A percentile compares a stretch with the other conserved stretches of the same genome.
phyloP scores from a whole-genome alignment of 2,888 invertebrate species.

The Eulithis prunata region DNA sequence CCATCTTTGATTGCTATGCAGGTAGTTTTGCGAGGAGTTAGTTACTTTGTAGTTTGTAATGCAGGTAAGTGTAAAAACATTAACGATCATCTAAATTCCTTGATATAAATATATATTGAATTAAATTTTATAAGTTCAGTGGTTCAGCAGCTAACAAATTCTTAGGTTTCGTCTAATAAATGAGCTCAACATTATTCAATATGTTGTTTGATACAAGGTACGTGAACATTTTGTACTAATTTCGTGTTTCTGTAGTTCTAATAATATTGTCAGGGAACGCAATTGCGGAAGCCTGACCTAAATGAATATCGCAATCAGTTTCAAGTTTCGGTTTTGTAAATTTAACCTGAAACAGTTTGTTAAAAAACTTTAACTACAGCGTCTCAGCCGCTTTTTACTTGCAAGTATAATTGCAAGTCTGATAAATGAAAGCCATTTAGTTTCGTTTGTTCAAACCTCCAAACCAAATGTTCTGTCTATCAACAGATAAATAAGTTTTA shows the following conservation, averaged over 20 bases:
- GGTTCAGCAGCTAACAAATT: no score
- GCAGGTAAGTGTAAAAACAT: not conserved
- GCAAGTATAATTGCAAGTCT: no score
- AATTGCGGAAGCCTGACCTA: not conserved
- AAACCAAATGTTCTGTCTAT: no score
- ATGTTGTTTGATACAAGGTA: not conserved
- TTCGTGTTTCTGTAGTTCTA: not conserved
- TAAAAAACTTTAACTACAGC: no score
- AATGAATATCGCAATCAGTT: not conserved
- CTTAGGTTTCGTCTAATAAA: not conserved
- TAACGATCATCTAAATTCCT: no score
- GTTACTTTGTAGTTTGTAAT: not conserved
- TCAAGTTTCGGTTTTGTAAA: not conserved
- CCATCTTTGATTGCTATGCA: conserved; percentile 30
- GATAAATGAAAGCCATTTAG: no score
- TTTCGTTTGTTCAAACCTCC: no score
- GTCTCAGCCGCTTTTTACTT: no score
- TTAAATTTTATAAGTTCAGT: no score
- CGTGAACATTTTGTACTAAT: not conserved
- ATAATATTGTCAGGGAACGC: not conserved
- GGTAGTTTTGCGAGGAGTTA: conserved; percentile 1
- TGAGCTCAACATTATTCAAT: not conserved
- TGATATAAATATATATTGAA: no score
- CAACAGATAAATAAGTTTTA: not conserved
- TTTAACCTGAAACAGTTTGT: not conserved